Base-by-base conservation (phyloP, 2,888 invertebrate species). In the Leuctra nigra region DNA sequence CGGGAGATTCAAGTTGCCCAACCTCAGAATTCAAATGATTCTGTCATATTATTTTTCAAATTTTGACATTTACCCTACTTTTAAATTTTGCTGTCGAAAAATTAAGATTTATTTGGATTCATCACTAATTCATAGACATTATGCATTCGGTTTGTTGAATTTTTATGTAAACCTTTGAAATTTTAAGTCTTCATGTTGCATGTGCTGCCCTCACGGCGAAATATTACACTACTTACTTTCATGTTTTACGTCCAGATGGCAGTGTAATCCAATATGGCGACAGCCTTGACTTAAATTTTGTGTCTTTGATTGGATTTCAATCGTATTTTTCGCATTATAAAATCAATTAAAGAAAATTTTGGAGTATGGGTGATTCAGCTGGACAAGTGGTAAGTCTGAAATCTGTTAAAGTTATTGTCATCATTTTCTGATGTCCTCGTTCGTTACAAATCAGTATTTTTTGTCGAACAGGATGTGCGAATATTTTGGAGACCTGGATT, bases 351-450 rank as follows among this genome's bases (percentile, higher is more conserved):
- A 18, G 4, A 2, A 48, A 23, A 25, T 23, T 29, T 29, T 29
- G 48, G 20, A 48, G 13, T 14, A 48, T 48, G 48, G 29, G 48
- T 33, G 48, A 25, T 20, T 2, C 20, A 16, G 25, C 48, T 48
- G 48, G 48, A 29, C 33, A 29, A 33, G 48, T 48, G 48, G 48
- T 48, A 16, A 48, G 48, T 48, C 14, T 16, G n/a, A n/a, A n/a
- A n/a, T n/a, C n/a, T n/a, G n/a, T n/a, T n/a, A n/a, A n/a, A n/a
- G n/a, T n/a, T n/a, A n/a, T n/a, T n/a, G n/a, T 18, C 29, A 48
- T 29, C 25, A 48, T 48, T 48, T 48, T 48, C 16, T 48, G 29
- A 24, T 29, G 18, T 6, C 9, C 16, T 48, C 29, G n/a, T 33
- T 29, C 14, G 25, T n/a, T 25, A 48, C 14, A 33, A 29, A 14